Evolutionary conservation across 2,797 vertebrate genomes (phyloP).

Genomic region (Sebastes trivittatus): DNA sequence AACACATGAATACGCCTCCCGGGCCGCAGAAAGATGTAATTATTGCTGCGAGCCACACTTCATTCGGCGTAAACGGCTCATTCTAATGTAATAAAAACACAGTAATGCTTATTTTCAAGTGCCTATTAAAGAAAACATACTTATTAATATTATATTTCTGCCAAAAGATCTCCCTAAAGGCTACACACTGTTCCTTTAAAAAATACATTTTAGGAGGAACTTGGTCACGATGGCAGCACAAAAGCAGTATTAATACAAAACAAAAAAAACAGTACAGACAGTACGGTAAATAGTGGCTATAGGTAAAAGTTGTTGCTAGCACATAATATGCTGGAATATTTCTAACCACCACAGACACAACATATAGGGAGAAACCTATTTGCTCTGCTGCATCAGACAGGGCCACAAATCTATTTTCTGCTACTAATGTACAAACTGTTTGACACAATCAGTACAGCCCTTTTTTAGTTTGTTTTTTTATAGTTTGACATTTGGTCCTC

Average conservation of each 20-base stretch:
- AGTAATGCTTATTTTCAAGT: no score
- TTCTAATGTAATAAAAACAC: no score
- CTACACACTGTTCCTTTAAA: neutral
- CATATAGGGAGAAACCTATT: conserved; percentile 21
- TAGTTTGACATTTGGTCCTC: conserved; percentile 59
- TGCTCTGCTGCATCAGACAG: conserved; percentile 24
- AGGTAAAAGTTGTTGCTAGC: neutral
- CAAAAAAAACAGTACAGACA: neutral
- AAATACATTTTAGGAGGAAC: neutral
- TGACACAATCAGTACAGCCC: conserved; percentile 62
- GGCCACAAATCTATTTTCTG: conserved; percentile 50
- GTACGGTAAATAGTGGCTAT: neutral
- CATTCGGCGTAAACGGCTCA: no score
- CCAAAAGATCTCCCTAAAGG: no score
- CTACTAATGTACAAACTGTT: conserved; percentile 54
- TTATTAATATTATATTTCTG: no score
- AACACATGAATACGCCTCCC: no score
- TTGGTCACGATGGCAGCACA: neutral
- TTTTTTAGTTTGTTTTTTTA: conserved; percentile 22
- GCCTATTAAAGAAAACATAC: no score
- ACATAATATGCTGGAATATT: conserved; percentile 8
- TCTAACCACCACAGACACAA: conserved; percentile 11
- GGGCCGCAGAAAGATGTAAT: no score
- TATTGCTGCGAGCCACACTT: no score
- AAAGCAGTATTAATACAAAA: neutral